A percentile compares a stretch with the other conserved stretches of the same genome.
Evolutionary conservation across 2,113 vertebrate genomes (phyloP).

Genomic region (Glaucidium brasilianum): DNA sequence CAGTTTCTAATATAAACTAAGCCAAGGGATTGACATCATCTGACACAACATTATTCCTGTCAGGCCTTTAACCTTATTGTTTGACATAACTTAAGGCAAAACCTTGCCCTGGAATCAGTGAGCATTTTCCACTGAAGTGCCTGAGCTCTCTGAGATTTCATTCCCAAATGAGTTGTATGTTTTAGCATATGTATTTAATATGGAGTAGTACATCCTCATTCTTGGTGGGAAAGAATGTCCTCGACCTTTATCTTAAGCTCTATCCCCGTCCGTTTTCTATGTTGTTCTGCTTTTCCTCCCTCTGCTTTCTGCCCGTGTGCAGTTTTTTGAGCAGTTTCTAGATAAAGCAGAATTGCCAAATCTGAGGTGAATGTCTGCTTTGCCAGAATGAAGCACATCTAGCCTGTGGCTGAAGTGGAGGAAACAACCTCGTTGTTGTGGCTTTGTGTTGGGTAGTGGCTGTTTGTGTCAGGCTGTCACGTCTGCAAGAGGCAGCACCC

Average conservation of each 20-base stretch:
- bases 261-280: neutral
- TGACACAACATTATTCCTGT: neutral
- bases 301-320: neutral
- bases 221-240: neutral
- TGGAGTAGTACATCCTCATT: neutral
- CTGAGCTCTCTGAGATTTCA: neutral
- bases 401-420: neutral
- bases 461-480: neutral
- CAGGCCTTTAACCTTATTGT: neutral
- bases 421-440: neutral
- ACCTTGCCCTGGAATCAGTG: neutral
- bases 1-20: neutral
- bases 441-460: neutral
- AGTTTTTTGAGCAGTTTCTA: neutral
- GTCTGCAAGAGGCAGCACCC: neutral
- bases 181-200: neutral
- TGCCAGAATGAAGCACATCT: rapidly evolving
- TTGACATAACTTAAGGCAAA: neutral
- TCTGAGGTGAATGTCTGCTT: neutral
- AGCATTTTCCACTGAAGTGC: neutral
- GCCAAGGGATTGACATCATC: neutral
- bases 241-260: neutral
- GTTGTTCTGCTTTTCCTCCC: neutral
- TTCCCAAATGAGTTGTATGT: neutral
- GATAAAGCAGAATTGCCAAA: neutral